Evolutionary conservation across 2,888 invertebrate genomes (phyloP).

Genomic region (Pteria penguin): DNA sequence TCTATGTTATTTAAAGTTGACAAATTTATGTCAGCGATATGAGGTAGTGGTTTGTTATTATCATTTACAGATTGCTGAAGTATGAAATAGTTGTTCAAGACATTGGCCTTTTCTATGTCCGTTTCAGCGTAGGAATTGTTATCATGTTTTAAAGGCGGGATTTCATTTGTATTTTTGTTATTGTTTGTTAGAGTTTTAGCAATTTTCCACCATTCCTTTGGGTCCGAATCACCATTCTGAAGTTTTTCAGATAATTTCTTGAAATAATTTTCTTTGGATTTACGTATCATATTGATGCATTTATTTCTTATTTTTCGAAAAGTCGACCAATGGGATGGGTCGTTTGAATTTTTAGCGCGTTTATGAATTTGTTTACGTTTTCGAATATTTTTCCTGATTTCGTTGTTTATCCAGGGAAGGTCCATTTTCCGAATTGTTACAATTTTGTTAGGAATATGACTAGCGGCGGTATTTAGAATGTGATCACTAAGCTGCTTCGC

Average conservation of each 20-base stretch:
- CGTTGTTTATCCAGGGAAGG: background rate
- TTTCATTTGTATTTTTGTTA: background rate
- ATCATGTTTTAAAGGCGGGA: background rate
- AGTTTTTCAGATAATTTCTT: background rate
- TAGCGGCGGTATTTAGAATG: no score
- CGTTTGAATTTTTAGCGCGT: background rate
- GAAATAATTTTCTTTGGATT: background rate
- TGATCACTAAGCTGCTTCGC: no score
- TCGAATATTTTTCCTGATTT: background rate
- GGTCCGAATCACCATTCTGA: background rate
- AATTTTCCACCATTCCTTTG: background rate
- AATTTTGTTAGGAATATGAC: no score
- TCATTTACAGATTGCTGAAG: conserved; percentile 2
- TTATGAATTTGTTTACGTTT: background rate
- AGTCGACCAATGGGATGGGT: background rate
- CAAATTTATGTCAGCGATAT: background rate
- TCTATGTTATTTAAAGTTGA: background rate
- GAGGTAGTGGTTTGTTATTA: background rate
- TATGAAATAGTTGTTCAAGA: conserved; percentile 13
- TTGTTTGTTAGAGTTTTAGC: background rate
- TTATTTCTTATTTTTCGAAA: background rate
- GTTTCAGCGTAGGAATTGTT: background rate
- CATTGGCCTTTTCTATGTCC: background rate
- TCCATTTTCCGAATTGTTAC: background rate
- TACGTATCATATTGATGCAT: background rate